phyloP scores from a whole-genome alignment of 35 echinoderm and acorn worm species.

The Ophioderma brevispina region DNA sequence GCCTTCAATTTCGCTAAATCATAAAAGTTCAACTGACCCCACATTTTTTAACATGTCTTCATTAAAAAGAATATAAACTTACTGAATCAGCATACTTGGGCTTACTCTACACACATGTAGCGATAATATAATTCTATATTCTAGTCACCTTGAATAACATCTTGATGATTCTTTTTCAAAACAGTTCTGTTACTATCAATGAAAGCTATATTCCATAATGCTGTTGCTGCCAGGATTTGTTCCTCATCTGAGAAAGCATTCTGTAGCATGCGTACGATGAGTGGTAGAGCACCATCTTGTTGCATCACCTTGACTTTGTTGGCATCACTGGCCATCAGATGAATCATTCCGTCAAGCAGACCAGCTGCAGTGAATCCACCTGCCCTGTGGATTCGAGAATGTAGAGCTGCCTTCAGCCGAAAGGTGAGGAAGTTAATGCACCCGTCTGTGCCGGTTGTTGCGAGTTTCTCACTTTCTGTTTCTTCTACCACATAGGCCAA shows the following conservation, averaged over 20 bases:
- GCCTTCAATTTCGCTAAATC: too few relatives aligned
- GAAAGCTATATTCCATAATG: conserved; percentile 87
- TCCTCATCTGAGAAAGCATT: conserved; percentile 51
- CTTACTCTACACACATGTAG: too few relatives aligned
- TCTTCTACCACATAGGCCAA: conserved; percentile 82
- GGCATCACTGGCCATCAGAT: conserved; percentile 74
- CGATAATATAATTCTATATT: not conserved
- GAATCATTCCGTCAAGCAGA: conserved; percentile 47
- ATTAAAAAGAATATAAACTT: too few relatives aligned
- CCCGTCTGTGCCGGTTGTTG: conserved; percentile 34
- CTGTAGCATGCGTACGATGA: conserved; percentile 46
- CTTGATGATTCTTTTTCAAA: conserved; percentile 53
- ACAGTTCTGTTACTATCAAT: conserved; percentile 56
- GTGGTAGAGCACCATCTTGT: conserved; percentile 57
- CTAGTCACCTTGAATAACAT: conserved; percentile 71
- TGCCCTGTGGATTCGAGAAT: conserved; percentile 53
- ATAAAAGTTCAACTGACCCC: too few relatives aligned
- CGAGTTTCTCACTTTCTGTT: conserved; percentile 62
- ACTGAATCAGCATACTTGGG: too few relatives aligned
- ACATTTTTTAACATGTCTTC: too few relatives aligned
- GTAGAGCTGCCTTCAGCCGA: conserved; percentile 72
- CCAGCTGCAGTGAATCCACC: not conserved
- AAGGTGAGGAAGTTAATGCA: conserved; percentile 76
- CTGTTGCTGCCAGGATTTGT: conserved; percentile 43
- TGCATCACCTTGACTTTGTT: conserved; percentile 92